phyloP scores from a whole-genome alignment of 64 coral and sea anemone species.

The Pocillopora damicornis region DNA sequence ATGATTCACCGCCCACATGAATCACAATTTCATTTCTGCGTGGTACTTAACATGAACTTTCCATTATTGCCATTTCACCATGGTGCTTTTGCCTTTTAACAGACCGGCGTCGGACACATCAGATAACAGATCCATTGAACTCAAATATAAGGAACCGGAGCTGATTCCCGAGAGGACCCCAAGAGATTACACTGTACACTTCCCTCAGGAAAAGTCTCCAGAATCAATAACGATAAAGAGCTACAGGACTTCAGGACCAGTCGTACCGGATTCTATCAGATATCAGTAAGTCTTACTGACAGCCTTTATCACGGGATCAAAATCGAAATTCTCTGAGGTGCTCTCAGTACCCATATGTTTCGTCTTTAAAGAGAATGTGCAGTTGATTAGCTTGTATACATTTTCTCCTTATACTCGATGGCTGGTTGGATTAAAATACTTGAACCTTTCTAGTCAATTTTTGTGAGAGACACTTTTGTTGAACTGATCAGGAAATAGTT shows the following conservation, averaged over 20 bases:
- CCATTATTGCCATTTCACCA: neutral
- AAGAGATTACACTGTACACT: conserved; percentile 93
- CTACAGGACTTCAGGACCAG: conserved; percentile 85
- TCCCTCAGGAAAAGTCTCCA: conserved; percentile 70
- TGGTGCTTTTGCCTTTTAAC: neutral
- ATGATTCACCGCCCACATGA: no score
- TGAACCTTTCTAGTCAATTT: no score
- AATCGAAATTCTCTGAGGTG: neutral
- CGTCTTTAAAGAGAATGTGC: no score
- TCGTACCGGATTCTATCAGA: conserved; percentile 85
- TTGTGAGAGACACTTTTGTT: no score
- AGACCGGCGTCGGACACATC: conserved; percentile 28
- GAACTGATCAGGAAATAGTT: no score
- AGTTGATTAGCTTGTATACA: neutral
- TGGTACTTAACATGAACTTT: neutral
- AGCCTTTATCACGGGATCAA: neutral
- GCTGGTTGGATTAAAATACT: no score
- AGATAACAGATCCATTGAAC: conserved; percentile 53
- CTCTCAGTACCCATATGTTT: no score
- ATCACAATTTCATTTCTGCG: no score
- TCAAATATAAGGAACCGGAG: conserved; percentile 73
- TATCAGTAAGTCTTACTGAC: conserved; percentile 74
- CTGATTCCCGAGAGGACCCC: conserved; percentile 69
- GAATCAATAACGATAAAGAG: conserved; percentile 36
- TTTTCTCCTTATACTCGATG: no score